Base-by-base conservation (phyloP, 1,140 invertebrate genomes). In the Apis laboriosa region DNA sequence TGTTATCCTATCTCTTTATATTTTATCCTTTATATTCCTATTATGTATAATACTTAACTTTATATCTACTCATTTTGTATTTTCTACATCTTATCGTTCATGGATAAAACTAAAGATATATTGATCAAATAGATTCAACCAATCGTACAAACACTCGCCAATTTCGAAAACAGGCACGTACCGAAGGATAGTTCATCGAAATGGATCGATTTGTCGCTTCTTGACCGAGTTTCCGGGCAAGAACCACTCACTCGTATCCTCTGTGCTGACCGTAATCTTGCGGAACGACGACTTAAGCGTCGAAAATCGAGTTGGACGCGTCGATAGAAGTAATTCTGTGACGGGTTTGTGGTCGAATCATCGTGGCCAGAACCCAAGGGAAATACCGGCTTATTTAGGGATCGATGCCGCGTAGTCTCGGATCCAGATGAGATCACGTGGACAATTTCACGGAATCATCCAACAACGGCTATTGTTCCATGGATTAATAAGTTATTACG, bases 401-500 rank as follows among this genome's bases (percentile, higher is more conserved):
- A 88, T 89, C 89, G 90, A 92, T 92, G 92, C 34, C 34, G 91
- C 91, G 84, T 77, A 77, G 24, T 72, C 61, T 72, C 61, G 28
- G 63, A 61, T 90, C 88, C 89, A 88, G 91, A 91, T 91, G 87
- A 77, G 67, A 34, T 28, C 64, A 80, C 51, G 78, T 86, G 63
- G 63, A 61, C 67, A 77, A 58, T 77, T 80, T 56, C 61, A 72
- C 28, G 80, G 78, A 90, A 88, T 91, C 89, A 90, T 92, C 90
- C 81, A 83, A 72, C 49, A 64, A 73, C 51, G 83, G 88, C 89
- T 91, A 92, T 92, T 90, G 86, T 92, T 78, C 77, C 60, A 71
- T 51, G 81, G 88, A 91, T 92, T 92, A 92, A 90, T 87, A 91
- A 92, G 86, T 92, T 90, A 87, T 90, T 90, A 89, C 7, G 5